Base-by-base conservation (phyloP, 2,888 invertebrate species). In the Drosophila stalkeri region DNA sequence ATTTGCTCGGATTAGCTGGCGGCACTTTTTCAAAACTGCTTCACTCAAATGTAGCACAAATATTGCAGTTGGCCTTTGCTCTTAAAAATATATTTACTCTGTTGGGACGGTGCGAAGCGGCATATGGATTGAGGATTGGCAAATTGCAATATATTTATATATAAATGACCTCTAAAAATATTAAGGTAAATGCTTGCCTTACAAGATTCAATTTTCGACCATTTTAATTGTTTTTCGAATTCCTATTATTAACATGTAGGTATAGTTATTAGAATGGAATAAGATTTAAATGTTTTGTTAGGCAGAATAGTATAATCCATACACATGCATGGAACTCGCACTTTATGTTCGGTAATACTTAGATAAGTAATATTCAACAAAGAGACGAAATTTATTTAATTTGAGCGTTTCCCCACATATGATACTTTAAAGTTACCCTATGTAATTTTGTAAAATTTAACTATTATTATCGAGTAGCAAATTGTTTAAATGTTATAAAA, bases 11-110 rank as follows among this genome's bases (percentile, higher is more conserved):
- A 57, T 68, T 73, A 39, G 31, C 47, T 55, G 63, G 18, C 41
- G 57, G 41, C 52, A 70, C 43, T 64, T 54, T 56, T 52, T 44
- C 60, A 35, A 35, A 37, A 27, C 3, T 54, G 16, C 11, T 33
- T 39, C 54, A 23, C 35, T 16, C 9, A 56, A 62, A 43, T 59
- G 33, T 27, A 39, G 20, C 16, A 16, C 47, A 57, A 56, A 44
- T 27, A 11, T 39, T 55, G 33, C 60, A 46, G 49, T 67, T 66
- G 72, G 63, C 77, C 65, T 70, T 52, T 69, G 72, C 59, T 62
- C 70, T 75, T 64, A 44, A 52, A 47, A 57, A 46, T 44, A 20
- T 54, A n/a, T 27, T 3, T 12, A 23, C 57, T n/a, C 44, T 35
- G 44, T 33, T 14, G 14, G 55, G 12, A 20, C 14, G 14, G n/a